A percentile compares a stretch with the other conserved stretches of the same genome.
Evolutionary conservation across 2,113 vertebrate genomes (phyloP).

Genomic region (Periophthalmus modestus): DNA sequence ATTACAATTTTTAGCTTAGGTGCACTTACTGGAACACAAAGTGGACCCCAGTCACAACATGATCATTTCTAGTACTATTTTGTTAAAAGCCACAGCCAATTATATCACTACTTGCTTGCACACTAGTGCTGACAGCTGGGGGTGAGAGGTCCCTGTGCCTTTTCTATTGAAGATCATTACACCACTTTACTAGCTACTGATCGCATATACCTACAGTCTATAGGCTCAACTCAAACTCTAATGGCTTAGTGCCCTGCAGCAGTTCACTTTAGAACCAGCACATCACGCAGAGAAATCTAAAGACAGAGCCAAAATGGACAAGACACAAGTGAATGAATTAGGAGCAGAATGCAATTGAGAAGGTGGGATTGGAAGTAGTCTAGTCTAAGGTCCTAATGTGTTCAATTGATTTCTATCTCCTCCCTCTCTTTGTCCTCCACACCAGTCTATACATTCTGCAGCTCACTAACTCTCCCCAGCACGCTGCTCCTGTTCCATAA

Average conservation of each 20-base stretch:
- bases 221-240: constrained; percentile 14
- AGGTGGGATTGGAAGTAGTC: constrained; percentile 22
- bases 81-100: neutral
- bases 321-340: constrained; percentile 9
- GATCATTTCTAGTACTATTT: neutral
- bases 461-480: constrained; percentile 17
- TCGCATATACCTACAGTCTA: neutral
- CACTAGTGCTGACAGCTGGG: neutral
- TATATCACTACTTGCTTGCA: neutral
- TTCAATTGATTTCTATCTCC: constrained; percentile 40
- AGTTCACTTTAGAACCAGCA: constrained; percentile 11
- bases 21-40: neutral
- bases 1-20: too few species aligned
- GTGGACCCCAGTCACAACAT: neutral
- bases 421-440: constrained; percentile 11
- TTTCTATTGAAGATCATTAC: constrained; percentile 20
- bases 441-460: constrained; percentile 9
- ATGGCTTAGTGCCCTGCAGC: constrained; percentile 6
- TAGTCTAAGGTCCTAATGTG: constrained; percentile 28
- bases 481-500: constrained; percentile 14
- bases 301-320: constrained; percentile 2
- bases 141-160: neutral
- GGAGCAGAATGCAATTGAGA: neutral
- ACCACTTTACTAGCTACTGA: neutral
- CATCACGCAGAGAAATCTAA: constrained; percentile 2